Percentiles rank a stretch among this genome's conserved stretches.
These are phyloP conservation scores for Pristionchus maxplancki DNA, from an alignment of 2,888 invertebrate genomes.

Conservation along the genomic window DNA sequence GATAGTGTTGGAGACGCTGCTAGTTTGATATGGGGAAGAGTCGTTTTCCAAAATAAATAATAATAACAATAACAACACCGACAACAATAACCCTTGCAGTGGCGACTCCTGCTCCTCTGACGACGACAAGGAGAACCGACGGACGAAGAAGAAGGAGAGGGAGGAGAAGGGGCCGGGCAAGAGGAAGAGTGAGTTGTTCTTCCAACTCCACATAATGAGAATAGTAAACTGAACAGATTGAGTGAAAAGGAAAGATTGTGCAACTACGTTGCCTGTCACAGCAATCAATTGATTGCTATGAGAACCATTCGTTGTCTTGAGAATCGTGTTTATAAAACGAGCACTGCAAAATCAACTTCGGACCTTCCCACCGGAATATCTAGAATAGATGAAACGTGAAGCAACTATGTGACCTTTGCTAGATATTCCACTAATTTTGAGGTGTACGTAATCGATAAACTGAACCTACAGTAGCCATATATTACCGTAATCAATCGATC, in stretches of 20 bases:
- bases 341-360: too few relatives aligned
- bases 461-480: neutral
- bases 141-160: neutral
- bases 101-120: neutral
- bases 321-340: too few relatives aligned
- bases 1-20: neutral
- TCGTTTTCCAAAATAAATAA: neutral
- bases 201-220: too few relatives aligned
- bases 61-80: neutral
- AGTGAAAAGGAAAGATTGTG: too few relatives aligned
- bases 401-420: neutral
- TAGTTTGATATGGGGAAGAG: too few relatives aligned
- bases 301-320: too few relatives aligned
- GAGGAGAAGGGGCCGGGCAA: neutral
- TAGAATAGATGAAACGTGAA: neutral
- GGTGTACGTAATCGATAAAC: too few relatives aligned
- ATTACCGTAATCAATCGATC: neutral
- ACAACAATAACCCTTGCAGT: neutral
- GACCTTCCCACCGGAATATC: neutral
- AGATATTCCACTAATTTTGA: too few relatives aligned
- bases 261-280: too few relatives aligned
- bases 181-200: slow-evolving; percentile 40
- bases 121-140: slow-evolving; percentile 41
- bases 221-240: too few relatives aligned
- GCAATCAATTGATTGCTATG: too few relatives aligned